Conservation (phyloP, 2,797 vertebrate genomes). For the Podarcis lilfordi region DNA sequence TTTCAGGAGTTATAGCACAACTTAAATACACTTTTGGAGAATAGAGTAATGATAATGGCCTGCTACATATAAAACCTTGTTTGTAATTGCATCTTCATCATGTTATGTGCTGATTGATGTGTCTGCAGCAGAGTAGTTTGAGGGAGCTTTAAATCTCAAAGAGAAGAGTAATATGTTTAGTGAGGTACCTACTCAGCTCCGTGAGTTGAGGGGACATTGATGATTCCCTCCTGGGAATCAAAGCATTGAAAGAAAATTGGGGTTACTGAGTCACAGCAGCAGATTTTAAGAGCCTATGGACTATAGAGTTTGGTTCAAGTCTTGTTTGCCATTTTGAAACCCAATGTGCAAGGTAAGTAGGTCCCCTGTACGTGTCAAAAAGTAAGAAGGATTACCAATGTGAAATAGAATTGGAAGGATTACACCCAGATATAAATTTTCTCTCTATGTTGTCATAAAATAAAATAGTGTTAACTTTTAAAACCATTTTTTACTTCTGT, state of each 20-base stretch:
- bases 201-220: background rate
- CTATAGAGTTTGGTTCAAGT: background rate
- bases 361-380: background rate
- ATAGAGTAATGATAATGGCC: background rate
- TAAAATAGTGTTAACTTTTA: background rate
- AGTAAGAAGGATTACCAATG: background rate
- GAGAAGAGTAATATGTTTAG: background rate
- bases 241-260: background rate
- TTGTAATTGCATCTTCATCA: background rate
- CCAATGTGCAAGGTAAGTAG: background rate
- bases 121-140: background rate
- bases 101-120: slow-evolving; percentile 6
- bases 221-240: background rate
- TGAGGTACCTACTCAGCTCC: background rate
- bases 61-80: background rate
- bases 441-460: background rate
- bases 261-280: background rate
- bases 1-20: background rate
- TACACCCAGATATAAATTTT: background rate
- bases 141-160: background rate
- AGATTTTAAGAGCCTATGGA: background rate
- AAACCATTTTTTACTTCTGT: background rate
- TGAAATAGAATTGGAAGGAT: background rate
- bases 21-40: background rate
- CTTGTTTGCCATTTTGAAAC: too few relatives aligned